Evolutionary conservation across 2,888 invertebrate species (phyloP).

Genomic region (Fissipunctia ypsillon): DNA sequence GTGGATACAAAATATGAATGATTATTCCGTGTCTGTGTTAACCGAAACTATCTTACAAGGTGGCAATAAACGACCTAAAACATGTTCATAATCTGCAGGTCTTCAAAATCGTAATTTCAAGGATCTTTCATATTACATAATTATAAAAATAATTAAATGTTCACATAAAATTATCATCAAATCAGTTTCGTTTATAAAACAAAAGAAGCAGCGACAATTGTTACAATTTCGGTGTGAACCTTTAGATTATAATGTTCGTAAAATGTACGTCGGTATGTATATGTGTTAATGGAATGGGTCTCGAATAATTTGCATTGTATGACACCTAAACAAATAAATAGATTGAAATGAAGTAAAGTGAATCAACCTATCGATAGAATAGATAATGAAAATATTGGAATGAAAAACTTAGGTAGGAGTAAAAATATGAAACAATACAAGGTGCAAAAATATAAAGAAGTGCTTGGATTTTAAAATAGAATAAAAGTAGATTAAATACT

Average conservation of each 20-base stretch:
- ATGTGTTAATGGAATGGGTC: constrained; percentile 36
- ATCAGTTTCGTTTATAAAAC: constrained; percentile 1
- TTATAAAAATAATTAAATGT: not conserved
- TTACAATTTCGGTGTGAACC: constrained; percentile 14
- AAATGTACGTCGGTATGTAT: constrained; percentile 32
- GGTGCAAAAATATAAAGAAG: constrained; percentile 67
- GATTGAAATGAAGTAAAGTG: constrained; percentile 38
- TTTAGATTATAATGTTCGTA: constrained; percentile 30
- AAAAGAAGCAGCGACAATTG: not conserved
- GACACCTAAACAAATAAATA: constrained; percentile 49
- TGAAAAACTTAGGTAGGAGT: constrained; percentile 47
- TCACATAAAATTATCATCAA: too few species aligned
- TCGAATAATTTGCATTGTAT: constrained; percentile 32
- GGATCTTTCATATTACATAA: not conserved
- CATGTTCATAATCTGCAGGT: constrained; percentile 35
- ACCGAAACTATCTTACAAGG: constrained; percentile 44
- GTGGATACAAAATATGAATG: constrained; percentile 45
- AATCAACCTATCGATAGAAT: constrained; percentile 36
- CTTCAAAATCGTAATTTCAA: constrained; percentile 10
- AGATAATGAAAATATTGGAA: constrained; percentile 25
- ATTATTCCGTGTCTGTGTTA: constrained; percentile 25
- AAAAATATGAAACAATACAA: constrained; percentile 57
- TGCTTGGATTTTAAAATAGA: constrained; percentile 58
- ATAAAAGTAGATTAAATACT: constrained; percentile 38
- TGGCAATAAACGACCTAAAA: constrained; percentile 18